Base-by-base conservation (phyloP, 1,140 invertebrate species). In the Heliconius congener region DNA sequence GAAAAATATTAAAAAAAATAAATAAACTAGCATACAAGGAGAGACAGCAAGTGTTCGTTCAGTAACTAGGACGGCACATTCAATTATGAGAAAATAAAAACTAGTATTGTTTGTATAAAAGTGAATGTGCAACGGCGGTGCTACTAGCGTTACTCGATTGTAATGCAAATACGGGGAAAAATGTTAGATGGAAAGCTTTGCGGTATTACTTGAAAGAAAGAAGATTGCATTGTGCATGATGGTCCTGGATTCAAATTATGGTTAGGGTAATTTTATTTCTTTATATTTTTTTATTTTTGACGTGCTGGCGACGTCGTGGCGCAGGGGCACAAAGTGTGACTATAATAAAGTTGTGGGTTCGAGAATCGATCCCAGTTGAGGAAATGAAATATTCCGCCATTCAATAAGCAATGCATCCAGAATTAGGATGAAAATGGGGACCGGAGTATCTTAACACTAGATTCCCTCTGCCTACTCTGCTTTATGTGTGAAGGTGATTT, bases 141-240 rank as follows among this genome's bases (percentile, higher is more conserved):
- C 70, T 83, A 90, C 87, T 78, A 84, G 16, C 80, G 78, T 70
- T 84, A 80, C 83, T 86, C 85, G 84, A 85, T 71, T 16, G 57
- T n/a, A 66, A 66, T 66, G 57, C 23, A 66, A 66, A 66, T 66
- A 27, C 23, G 23, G 57, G 57, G 19, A 5, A 52, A 52, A 52
- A 52, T 16, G 23, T 66, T 9, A 23, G 8, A 6, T 23, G 57
- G n/a, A 66, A 27, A 9, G 23, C 9, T 27, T 66, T 27, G 23
- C 57, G 11, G 23, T 66, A 11, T 4, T 57, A 0, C 23, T 23
- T 9, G n/a, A 2, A 8, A 57, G 8, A 60, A 16, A 23, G 55
- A 57, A 30, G 30, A 30, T 30, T 30, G 30, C 30, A 30, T 30
- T 1, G 8, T 57, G 55, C 6, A 57, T 57, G 55, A 11, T 57